Percentiles rank a stretch among this genome's conserved stretches.
phyloP scores from a whole-genome alignment of 2,888 invertebrate genomes.

The Drosophila borborema region DNA sequence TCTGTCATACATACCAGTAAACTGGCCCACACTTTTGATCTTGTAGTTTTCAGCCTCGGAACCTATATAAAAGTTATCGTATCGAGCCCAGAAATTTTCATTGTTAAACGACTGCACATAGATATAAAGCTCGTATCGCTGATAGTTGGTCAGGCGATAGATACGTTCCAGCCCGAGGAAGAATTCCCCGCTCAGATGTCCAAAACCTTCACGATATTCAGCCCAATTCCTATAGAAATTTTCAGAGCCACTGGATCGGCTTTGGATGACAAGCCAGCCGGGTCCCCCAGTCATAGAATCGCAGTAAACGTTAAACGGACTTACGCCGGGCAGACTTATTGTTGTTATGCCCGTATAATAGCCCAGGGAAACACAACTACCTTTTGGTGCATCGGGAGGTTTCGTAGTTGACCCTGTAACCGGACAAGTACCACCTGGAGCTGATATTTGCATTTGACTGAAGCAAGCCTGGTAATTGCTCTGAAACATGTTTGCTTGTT shows the following conservation, averaged over 20 bases:
- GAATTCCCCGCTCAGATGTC: not conserved
- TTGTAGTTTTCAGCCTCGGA: not conserved
- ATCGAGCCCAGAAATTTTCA: not conserved
- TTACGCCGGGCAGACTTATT: not conserved
- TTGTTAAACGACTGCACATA: not conserved
- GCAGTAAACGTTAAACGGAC: not conserved
- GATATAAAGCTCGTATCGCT: not conserved
- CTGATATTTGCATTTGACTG: not conserved
- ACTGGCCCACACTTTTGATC: not conserved
- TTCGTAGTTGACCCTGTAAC: not conserved
- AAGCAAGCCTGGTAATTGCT: not conserved
- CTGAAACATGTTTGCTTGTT: not conserved
- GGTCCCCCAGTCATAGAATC: not conserved
- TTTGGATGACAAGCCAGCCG: not conserved
- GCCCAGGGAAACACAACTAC: not conserved
- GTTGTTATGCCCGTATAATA: not conserved
- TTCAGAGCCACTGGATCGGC: not conserved
- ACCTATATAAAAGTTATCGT: not conserved
- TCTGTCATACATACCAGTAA: not conserved
- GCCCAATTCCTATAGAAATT: not conserved
- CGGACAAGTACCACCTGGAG: not conserved
- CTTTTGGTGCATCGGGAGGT: not conserved
- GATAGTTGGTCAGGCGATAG: not conserved
- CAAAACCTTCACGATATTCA: conserved; percentile 2
- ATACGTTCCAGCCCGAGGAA: not conserved